Conservation (phyloP, 2,888 invertebrate species). For the Apoda limacodes region DNA sequence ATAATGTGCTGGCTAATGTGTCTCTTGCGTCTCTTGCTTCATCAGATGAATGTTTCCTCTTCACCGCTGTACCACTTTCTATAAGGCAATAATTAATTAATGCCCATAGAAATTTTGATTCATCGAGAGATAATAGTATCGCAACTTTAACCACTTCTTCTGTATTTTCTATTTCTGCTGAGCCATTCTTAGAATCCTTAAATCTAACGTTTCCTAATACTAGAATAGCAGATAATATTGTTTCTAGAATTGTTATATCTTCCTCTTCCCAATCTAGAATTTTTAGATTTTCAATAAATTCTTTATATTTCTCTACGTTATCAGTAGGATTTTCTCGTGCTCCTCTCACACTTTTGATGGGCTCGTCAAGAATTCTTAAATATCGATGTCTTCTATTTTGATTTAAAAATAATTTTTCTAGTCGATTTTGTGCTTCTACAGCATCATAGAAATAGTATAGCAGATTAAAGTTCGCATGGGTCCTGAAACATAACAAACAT, state of each 20-base stretch:
- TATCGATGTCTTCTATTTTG: constrained; percentile 80
- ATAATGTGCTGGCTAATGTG: constrained; percentile 86
- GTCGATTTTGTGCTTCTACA: constrained; percentile 74
- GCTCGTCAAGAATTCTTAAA: constrained; percentile 73
- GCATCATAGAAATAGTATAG: constrained; percentile 93
- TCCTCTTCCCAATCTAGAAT: constrained; percentile 79
- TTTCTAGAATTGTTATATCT: constrained; percentile 77
- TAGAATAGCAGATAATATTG: constrained; percentile 79
- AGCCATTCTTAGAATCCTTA: constrained; percentile 72
- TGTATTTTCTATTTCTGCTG: constrained; percentile 79
- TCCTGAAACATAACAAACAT: constrained; percentile 65
- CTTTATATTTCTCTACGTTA: constrained; percentile 74
- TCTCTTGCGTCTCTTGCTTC: constrained; percentile 89
- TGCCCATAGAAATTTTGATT: constrained; percentile 87
- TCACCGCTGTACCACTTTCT: constrained; percentile 77
- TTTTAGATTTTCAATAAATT: constrained; percentile 72
- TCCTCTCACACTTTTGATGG: constrained; percentile 67
- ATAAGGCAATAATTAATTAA: constrained; percentile 88
- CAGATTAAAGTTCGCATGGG: constrained; percentile 89
- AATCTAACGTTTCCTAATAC: constrained; percentile 85
- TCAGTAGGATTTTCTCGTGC: constrained; percentile 74
- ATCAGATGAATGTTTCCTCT: constrained; percentile 76
- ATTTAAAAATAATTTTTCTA: constrained; percentile 76
- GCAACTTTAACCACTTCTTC: constrained; percentile 80
- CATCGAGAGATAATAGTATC: constrained; percentile 79